These are phyloP conservation scores for Solenopsis fugax DNA, from an alignment of 1,140 invertebrate genomes.

Conservation along the genomic window DNA sequence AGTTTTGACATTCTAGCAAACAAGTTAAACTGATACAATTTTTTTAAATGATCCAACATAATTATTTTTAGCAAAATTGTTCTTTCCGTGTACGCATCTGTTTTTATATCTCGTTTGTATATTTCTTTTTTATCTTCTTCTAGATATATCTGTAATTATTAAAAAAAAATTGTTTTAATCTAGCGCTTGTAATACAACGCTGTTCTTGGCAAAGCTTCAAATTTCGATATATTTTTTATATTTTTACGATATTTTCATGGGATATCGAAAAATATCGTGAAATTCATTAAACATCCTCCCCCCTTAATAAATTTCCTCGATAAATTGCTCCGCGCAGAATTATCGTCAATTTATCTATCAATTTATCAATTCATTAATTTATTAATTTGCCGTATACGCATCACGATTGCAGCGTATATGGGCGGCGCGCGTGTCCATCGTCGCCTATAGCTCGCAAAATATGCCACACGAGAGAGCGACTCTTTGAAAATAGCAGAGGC, in stretches of 20 bases:
- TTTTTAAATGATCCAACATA: too few species aligned
- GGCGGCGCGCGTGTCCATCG: conserved; percentile 13
- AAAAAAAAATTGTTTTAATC: conserved; percentile 2
- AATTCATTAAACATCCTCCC: neutral
- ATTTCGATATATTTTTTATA: neutral
- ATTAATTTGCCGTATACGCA: conserved; percentile 40
- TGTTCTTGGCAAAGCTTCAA: neutral
- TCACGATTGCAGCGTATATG: neutral
- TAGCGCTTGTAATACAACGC: neutral
- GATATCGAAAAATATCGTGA: conserved; percentile 19
- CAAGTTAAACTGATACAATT: too few species aligned
- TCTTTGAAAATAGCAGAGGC: conserved; percentile 58
- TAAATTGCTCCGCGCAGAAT: conserved; percentile 17
- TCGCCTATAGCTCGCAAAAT: neutral
- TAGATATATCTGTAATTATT: neutral
- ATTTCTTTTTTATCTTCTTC: neutral
- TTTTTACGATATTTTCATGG: neutral
- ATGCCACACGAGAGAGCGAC: conserved; percentile 30
- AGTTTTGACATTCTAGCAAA: too few species aligned
- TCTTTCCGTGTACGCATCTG: too few species aligned
- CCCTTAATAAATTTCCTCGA: conserved; percentile 24
- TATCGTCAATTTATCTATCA: conserved; percentile 49
- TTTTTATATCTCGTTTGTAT: neutral
- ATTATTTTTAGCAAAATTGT: too few species aligned
- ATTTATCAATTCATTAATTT: conserved; percentile 57